phyloP scores from a whole-genome alignment of 2,113 vertebrate species.

The Sigmodon hispidus region DNA sequence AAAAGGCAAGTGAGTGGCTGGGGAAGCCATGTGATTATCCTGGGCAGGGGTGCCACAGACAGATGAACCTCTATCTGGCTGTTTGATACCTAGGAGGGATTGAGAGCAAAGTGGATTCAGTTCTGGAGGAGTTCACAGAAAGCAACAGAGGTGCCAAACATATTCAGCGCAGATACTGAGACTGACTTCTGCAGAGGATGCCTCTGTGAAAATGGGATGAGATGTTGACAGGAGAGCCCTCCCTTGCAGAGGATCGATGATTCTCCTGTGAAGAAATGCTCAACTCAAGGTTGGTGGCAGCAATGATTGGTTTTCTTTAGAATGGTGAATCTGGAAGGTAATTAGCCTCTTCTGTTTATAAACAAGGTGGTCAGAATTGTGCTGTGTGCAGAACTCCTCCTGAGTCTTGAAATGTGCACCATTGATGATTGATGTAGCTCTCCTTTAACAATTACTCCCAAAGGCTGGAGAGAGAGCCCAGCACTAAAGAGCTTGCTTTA shows the following conservation, averaged over 20 bases:
- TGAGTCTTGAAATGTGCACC: neutral
- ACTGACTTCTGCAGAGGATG: neutral
- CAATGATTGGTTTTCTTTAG: constrained; percentile 14
- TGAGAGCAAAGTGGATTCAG: neutral
- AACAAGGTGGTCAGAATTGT: neutral
- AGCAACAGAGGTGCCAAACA: neutral
- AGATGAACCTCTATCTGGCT: neutral
- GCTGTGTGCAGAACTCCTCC: neutral
- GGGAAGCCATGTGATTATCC: neutral
- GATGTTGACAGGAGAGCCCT: neutral
- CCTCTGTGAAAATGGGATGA: constrained; percentile 21
- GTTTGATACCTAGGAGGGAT: neutral
- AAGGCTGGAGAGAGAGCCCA: neutral
- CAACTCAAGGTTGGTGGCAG: neutral
- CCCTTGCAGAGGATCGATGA: constrained; percentile 15
- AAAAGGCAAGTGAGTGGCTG: neutral
- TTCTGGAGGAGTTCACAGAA: neutral
- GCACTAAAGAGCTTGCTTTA: neutral
- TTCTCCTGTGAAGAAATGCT: constrained; percentile 37
- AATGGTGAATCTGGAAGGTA: neutral
- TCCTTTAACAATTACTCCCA: neutral
- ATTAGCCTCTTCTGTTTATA: neutral
- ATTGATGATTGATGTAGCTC: neutral
- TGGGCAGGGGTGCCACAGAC: neutral
- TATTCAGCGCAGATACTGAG: neutral